Conservation (phyloP, 2,797 vertebrate species). For the Coccyzus lansbergi region DNA sequence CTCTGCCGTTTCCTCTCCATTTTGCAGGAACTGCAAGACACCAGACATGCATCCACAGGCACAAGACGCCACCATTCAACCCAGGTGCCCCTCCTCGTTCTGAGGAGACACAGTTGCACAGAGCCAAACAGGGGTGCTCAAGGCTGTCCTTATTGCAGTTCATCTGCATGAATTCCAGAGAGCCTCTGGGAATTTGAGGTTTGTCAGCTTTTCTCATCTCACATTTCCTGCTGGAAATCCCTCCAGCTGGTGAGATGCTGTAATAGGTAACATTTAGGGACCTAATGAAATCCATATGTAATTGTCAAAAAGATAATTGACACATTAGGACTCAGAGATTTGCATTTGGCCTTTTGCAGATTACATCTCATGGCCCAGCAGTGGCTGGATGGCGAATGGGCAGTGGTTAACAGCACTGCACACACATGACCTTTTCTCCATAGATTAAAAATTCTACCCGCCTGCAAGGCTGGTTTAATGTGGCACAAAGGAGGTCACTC, state of each 20-base stretch:
- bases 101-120: background rate
- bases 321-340: conserved; percentile 44
- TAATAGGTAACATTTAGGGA: conserved; percentile 64
- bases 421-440: background rate
- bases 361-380: background rate
- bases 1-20: background rate
- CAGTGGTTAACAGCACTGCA: no score
- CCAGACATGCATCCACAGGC: background rate
- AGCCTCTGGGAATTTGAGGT: conserved; percentile 66
- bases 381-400: background rate
- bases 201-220: conserved; percentile 72
- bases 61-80: background rate
- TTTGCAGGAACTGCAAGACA: background rate
- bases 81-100: background rate
- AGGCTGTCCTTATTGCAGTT: conserved; percentile 61
- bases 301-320: conserved; percentile 71
- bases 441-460: background rate
- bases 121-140: background rate
- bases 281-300: conserved; percentile 76
- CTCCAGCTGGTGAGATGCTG: conserved; percentile 74
- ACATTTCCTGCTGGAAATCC: conserved; percentile 78
- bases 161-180: conserved; percentile 59
- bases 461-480: background rate
- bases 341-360: conserved; percentile 20
- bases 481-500: background rate